Evolutionary conservation across 2,797 vertebrate species (phyloP), one percentile per base, ranked within the genome.

Genomic region (Tympanoctomys barrerae): DNA sequence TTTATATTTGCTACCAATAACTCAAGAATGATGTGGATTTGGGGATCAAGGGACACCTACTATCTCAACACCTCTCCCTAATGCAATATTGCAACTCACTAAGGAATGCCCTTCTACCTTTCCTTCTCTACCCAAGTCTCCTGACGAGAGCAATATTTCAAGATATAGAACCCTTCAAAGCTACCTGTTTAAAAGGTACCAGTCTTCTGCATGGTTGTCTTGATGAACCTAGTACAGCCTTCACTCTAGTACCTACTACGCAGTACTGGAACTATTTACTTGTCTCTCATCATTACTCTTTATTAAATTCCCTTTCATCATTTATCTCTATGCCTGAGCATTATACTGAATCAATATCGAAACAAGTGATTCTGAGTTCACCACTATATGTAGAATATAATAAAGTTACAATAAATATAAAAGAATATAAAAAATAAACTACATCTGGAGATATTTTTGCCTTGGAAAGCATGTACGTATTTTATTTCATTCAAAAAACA

Each of bases 391-490:
- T 79, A 85, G 21, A 71, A 79, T 46, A 86, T 9, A 73, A 57
- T 62, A 57, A 59, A 71, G 61, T 78, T 73, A 54, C 22, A 70
- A 73, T 31, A 54, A 57, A 42, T 36, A 66, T 42, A 33, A 73
- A 87, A 6, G 22, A 79, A n/a, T 61, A 39, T 49, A 19, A 62
- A 16, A 71, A 62, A 68, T 77, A 39, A 81, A 2, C 26, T 75
- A 42, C 24, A 59, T 77, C 62, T 90, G 57, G 31, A 89, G n/a
- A 77, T 42, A 39, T 79, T 68, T 64, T 94, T 33, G 84, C 36
- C 59, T 91, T 70, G 64, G 57, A 94, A 94, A 90, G 90, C 62
- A 83, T 3, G 75, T 62, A 61, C 52, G 33, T 24, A 78, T 85
- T 92, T 92, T 61, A 82, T 14, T 77, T 82, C n/a, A 64, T 57